A percentile compares a stretch with the other conserved stretches of the same genome.
These are phyloP conservation scores for Scolopax rusticola DNA, from an alignment of 2,797 vertebrate genomes.

Conservation along the genomic window DNA sequence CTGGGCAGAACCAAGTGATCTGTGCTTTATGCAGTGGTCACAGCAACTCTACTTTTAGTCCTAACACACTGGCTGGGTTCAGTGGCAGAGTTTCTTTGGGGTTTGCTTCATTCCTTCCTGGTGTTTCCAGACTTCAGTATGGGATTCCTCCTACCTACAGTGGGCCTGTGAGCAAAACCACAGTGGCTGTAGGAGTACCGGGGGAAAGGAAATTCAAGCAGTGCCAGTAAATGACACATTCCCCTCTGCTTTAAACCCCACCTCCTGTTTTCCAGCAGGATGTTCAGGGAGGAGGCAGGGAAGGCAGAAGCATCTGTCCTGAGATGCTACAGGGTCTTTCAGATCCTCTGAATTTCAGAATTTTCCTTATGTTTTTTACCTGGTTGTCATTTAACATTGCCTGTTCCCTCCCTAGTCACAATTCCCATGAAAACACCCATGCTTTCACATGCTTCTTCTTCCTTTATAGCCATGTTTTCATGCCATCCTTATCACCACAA, in stretches of 20 bases:
- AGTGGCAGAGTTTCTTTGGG: background rate
- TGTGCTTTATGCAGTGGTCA: background rate
- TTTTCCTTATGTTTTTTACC: background rate
- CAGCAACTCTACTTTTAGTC: background rate
- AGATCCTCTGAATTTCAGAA: background rate
- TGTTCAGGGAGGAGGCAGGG: background rate
- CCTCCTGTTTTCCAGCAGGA: background rate
- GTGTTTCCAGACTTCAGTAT: background rate
- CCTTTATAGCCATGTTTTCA: background rate
- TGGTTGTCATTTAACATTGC: background rate
- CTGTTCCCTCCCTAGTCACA: background rate
- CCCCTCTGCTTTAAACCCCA: background rate
- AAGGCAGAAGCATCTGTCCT: background rate
- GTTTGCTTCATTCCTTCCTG: background rate
- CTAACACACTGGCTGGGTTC: background rate
- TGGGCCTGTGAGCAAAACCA: background rate
- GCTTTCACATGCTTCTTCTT: background rate
- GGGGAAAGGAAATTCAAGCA: background rate
- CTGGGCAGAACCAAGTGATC: background rate
- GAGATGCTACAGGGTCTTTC: background rate
- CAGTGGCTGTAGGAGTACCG: background rate
- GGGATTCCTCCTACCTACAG: background rate
- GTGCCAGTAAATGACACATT: conserved; percentile 4
- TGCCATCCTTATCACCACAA: background rate
- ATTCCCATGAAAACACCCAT: background rate